Evolutionary conservation across 2,888 invertebrate species (phyloP).

Genomic region (Drosophila greeni): DNA sequence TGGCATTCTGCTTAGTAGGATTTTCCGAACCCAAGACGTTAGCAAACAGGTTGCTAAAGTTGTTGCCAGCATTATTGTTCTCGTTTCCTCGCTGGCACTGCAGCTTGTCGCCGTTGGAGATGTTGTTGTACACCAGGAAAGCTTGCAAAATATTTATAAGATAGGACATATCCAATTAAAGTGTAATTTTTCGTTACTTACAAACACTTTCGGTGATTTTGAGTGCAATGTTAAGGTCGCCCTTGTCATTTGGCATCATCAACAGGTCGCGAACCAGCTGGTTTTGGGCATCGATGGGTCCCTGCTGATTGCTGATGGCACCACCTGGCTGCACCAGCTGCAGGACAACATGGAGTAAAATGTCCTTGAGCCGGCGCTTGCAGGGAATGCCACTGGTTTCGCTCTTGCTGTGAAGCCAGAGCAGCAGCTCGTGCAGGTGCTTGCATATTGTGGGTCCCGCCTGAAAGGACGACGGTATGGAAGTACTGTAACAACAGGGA

Average conservation of each 20-base stretch:
- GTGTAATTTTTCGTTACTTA: constrained; percentile 70
- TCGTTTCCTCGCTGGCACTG: constrained; percentile 80
- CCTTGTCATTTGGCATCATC: constrained; percentile 82
- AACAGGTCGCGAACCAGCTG: constrained; percentile 84
- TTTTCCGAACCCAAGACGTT: constrained; percentile 84
- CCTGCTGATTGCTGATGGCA: constrained; percentile 82
- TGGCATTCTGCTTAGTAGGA: constrained; percentile 82
- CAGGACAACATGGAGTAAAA: constrained; percentile 85
- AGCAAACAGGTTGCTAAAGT: constrained; percentile 88
- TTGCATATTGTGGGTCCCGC: constrained; percentile 88
- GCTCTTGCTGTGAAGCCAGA: constrained; percentile 84
- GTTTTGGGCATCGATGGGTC: constrained; percentile 87
- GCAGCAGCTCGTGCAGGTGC: constrained; percentile 85
- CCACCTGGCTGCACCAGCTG: constrained; percentile 86
- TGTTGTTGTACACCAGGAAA: constrained; percentile 80
- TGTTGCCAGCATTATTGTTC: constrained; percentile 80
- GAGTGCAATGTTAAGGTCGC: constrained; percentile 85
- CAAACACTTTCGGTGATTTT: constrained; percentile 87
- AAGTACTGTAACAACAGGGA: too few relatives aligned
- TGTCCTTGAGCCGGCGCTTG: constrained; percentile 80
- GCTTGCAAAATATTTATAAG: constrained; percentile 66
- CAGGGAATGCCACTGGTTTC: constrained; percentile 81
- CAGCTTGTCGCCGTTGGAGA: constrained; percentile 81
- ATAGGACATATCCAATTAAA: background rate
- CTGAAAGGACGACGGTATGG: constrained; percentile 75